Base-by-base conservation (phyloP, 1,140 invertebrate species). In the Steinernema khuongi region DNA sequence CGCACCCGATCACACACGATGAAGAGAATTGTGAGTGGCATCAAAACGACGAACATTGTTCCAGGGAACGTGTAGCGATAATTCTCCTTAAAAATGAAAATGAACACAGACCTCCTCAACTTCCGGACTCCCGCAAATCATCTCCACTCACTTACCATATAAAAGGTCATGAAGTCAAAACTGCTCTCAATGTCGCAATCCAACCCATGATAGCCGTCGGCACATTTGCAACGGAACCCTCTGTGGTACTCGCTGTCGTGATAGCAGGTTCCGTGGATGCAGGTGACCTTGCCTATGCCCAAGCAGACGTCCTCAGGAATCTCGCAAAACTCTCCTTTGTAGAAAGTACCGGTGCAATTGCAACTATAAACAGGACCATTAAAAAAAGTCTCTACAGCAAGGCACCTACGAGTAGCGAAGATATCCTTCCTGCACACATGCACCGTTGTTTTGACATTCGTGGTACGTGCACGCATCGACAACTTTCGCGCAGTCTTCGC, bases 21-120 rank as follows among this genome's bases (percentile, higher is more conserved):
- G 19, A 60, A 14, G 50, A 60, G 4, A 22, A 60, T 26, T 26
- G 50, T 60, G 50, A 60, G 22, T 60, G 50, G 50, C 50, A 60
- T 14, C 50, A 60, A 22, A 26, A 60, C 22, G 50, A 60, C 22
- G 22, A 60, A 60, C 50, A 60, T 60, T 4, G 50, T 60, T 17
- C 14, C 50, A n/a, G 50, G 50, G 50, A 60, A 60, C 50, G 50
- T 60, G 50, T 60, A 60, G 50, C 50, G 50, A 60, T 60, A 26
- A 22, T 60, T 14, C 4, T 22, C 19, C 50, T 60, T 14, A 60
- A n/a, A n/a, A 60, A 60, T 26, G 19, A 60, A 60, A 4, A n/a
- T 60, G 22, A 22, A 17, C 50, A 60, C 11, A n/a, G n/a, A n/a
- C n/a, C n/a, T n/a, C n/a, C n/a, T n/a, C n/a, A n/a, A n/a, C n/a